Evolutionary conservation across 2,113 vertebrate species (phyloP), one percentile per base, ranked within the genome.

Genomic region (Nothobranchius kuhntae): DNA sequence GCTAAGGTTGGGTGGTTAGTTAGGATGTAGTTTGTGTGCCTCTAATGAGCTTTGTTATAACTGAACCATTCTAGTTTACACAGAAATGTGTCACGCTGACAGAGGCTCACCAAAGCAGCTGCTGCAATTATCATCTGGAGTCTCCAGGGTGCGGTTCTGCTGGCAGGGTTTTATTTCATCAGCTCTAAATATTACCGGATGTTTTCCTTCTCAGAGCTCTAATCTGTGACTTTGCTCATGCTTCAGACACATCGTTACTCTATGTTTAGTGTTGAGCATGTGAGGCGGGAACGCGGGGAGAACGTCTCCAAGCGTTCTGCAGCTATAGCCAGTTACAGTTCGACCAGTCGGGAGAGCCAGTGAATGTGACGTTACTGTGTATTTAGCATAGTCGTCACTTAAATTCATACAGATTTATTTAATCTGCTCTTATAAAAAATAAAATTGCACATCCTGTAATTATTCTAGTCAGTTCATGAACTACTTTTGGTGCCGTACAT

Each of bases 101-200:
- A 60, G 57, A 76, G 60, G 55, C 61, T 68, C 30, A n/a, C 61
- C 48, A 12, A 61, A 73, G 70, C 74, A 75, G 83, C 79, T 75
- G 77, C 71, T 70, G 68, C 65, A 69, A 61, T 87, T 71, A 71
- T 77, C 60, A 40, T 74, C 77, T 73, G 26, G 57, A 58, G 53
- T 55, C 77, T 80, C 68, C 55, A 1, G 81, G 81, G 61, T 69
- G 77, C 6, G 45, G 74, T 58, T 74, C 35, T 75, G 65, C 57
- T 73, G 68, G 56, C 66, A 46, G 53, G 8, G 50, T 62, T 75
- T 80, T 76, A 71, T 68, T 61, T 13, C 75, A 63, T 82, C 57
- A 80, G 73, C 67, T 14, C 60, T 35, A 53, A 61, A 21, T 74
- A 15, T 46, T 71, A 48, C 21, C 42, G 44, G 67, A 30, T 30